A percentile compares a stretch with the other conserved stretches of the same genome.
Evolutionary conservation across 2,888 invertebrate genomes (phyloP).

Genomic region (Odontomyia ornata): DNA sequence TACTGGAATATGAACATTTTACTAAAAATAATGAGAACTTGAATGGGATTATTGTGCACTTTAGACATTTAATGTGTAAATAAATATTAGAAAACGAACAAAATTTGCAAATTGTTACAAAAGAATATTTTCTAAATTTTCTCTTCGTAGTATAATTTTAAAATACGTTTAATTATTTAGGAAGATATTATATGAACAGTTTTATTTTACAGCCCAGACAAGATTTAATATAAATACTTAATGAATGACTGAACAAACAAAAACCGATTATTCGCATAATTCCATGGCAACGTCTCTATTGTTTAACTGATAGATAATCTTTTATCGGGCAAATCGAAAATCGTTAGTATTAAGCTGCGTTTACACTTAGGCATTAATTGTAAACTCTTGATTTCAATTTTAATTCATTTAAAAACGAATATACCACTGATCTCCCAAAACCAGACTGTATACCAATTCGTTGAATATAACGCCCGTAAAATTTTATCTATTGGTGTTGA

Average conservation of each 20-base stretch:
- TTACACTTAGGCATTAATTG: not conserved
- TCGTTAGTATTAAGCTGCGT: not conserved
- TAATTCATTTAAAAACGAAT: not conserved
- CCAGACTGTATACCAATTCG: not conserved
- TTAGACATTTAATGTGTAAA: conserved; percentile 44
- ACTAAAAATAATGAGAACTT: conserved; percentile 50
- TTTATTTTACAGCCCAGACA: no score
- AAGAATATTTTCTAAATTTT: not conserved
- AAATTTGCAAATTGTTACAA: conserved; percentile 2
- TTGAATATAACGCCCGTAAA: not conserved
- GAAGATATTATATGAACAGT: no score
- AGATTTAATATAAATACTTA: no score
- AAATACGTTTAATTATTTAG: no score
- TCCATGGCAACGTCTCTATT: no score
- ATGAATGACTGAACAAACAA: no score
- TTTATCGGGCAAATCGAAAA: not conserved
- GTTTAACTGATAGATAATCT: no score
- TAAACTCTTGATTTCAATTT: not conserved
- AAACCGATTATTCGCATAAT: no score
- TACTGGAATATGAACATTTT: conserved; percentile 29
- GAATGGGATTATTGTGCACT: conserved; percentile 44
- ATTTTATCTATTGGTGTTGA: not conserved
- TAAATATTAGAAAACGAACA: conserved; percentile 29
- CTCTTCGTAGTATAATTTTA: not conserved
- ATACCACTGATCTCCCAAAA: not conserved